phyloP scores from a whole-genome alignment of 2,888 invertebrate genomes.

The Pachydiplax longipennis region DNA sequence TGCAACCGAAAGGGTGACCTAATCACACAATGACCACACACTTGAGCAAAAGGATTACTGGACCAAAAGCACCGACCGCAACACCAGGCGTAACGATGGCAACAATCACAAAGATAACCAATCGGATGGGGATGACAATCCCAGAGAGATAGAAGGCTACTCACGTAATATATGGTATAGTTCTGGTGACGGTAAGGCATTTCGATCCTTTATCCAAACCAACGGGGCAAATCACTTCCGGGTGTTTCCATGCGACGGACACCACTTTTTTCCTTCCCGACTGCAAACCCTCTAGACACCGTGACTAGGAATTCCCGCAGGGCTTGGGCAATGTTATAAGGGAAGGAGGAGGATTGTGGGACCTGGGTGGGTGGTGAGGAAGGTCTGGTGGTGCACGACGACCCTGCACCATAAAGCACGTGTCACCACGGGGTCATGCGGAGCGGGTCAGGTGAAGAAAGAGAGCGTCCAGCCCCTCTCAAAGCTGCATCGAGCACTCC shows the following conservation, averaged over 20 bases:
- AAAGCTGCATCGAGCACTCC: background rate
- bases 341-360: background rate
- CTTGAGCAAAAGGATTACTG: background rate
- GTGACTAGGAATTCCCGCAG: background rate
- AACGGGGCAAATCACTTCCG: background rate
- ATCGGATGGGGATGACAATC: background rate
- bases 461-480: background rate
- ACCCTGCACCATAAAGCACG: background rate
- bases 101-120: background rate
- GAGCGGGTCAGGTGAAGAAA: conserved; percentile 9
- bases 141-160: conserved; percentile 12
- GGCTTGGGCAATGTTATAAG: background rate
- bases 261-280: background rate
- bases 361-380: background rate
- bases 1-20: no score
- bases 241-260: background rate
- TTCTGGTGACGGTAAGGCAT: conserved; percentile 46
- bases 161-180: conserved; percentile 46
- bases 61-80: no score
- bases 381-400: background rate
- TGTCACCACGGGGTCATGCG: conserved; percentile 17
- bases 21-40: background rate
- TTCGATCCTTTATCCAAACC: background rate
- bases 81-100: background rate
- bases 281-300: background rate